Percentiles rank a stretch among this genome's conserved stretches.
Evolutionary conservation across 2,888 invertebrate genomes (phyloP).

Genomic region (Crocallis elinguaria): DNA sequence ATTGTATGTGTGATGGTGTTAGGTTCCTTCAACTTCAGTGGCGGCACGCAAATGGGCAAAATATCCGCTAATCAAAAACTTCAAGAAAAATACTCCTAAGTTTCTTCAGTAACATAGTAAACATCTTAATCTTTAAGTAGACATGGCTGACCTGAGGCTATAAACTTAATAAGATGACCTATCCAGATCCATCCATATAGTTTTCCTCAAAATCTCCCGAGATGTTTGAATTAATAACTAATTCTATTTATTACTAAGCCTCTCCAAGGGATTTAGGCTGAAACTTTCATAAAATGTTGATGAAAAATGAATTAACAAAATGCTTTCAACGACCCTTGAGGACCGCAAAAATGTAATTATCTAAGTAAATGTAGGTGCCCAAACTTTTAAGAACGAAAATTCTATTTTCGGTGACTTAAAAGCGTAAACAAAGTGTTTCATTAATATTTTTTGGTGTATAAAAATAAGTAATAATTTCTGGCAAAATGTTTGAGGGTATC

Average conservation of each 20-base stretch:
- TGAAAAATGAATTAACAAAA: constrained; percentile 48
- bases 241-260: constrained; percentile 23
- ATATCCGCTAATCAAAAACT: no score
- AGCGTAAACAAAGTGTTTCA: constrained; percentile 26
- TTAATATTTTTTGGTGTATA: constrained; percentile 19
- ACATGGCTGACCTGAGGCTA: no score
- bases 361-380: constrained; percentile 34
- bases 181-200: constrained; percentile 1
- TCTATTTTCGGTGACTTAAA: constrained; percentile 33
- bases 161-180: background rate
- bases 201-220: constrained; percentile 7
- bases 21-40: no score
- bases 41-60: no score
- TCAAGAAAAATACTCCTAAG: no score
- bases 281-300: constrained; percentile 42
- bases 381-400: constrained; percentile 36
- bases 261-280: constrained; percentile 24
- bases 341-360: constrained; percentile 45
- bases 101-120: no score
- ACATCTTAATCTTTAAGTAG: no score
- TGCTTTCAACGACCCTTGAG: constrained; percentile 42
- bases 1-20: background rate
- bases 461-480: no score
- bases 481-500: no score
- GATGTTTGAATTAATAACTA: constrained; percentile 14